Base-by-base conservation (phyloP, 2,888 invertebrate genomes). In the Yponomeuta malinellus region DNA sequence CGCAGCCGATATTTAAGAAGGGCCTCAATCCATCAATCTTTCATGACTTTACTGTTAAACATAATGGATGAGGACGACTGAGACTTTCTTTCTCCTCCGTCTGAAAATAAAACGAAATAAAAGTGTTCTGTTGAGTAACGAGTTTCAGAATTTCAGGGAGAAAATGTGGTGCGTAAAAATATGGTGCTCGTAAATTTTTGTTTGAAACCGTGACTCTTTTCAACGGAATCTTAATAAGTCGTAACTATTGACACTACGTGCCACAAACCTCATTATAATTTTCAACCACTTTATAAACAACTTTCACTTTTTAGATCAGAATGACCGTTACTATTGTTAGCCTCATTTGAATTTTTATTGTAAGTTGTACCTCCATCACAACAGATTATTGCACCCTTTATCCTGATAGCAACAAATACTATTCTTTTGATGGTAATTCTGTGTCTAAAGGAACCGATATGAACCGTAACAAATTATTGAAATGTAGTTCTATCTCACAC, bases 21-120 rank as follows among this genome's bases (percentile, higher is more conserved):
- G 82, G 80, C 77, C 78, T 78, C 81, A 84, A 82, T 78, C 80
- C 87, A 88, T 91, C 84, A 90, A 90, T 91, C 90, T 88, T 86
- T 90, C 87, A 88, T 82, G 85, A 83, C 81, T 85, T 83, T 82
- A 84, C 78, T 81, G 82, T 82, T 81, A 77, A 75, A 78, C 72
- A 74, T 78, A 77, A 78, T 78, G 77, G 71, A 67, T 71, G 71
- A 67, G 52, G 48, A 48, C 33, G 65, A 65, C 29, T 65, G 65
- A 29, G 65, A 29, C 29, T 65, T 65, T 65, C 52, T 29, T 48
- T 69, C 65, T 65, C 15, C 52, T 52, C 10, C 52, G 52, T 12
- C 52, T 59, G 52, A 59, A 59, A 59, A 59, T 59, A 59, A 59
- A 59, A 59, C 12, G 15, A 59, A 59, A 59, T 15, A 59, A 59